Conservation (phyloP, 2,797 vertebrate species). For the Cirrhinus molitorella region DNA sequence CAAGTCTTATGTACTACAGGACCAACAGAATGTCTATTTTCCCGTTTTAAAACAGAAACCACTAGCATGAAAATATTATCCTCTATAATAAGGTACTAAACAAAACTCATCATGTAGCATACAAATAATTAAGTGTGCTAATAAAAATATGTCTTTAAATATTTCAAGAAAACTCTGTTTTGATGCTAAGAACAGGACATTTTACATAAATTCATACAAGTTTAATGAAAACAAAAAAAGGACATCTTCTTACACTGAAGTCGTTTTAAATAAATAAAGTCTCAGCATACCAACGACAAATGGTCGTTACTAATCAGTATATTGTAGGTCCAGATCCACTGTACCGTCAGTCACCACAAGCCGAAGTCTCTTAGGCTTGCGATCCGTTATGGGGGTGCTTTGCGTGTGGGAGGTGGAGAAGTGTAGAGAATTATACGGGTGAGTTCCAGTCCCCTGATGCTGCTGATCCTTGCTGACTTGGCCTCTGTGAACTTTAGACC, state of each 20-base stretch:
- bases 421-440: conserved; percentile 71
- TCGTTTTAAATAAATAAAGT: conserved; percentile 59
- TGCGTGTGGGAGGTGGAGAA: conserved; percentile 75
- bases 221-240: conserved; percentile 41
- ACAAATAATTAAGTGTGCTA: conserved; percentile 38
- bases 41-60: conserved; percentile 18
- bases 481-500: conserved; percentile 73
- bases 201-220: conserved; percentile 29
- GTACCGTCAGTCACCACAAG: conserved; percentile 91
- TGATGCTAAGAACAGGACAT: conserved; percentile 51
- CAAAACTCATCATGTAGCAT: conserved; percentile 27
- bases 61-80: conserved; percentile 48
- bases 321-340: conserved; percentile 89
- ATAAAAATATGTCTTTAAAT: conserved; percentile 54
- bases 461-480: conserved; percentile 74
- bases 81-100: conserved; percentile 55
- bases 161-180: conserved; percentile 38
- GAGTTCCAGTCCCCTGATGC: conserved; percentile 74
- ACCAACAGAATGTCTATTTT: conserved; percentile 25
- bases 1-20: conserved; percentile 34
- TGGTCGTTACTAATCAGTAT: conserved; percentile 77
- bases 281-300: conserved; percentile 23
- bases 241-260: conserved; percentile 42
- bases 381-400: conserved; percentile 68
- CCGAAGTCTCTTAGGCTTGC: conserved; percentile 88